Base-by-base conservation (phyloP, 1,140 invertebrate species). In the Idris sp. region DNA sequence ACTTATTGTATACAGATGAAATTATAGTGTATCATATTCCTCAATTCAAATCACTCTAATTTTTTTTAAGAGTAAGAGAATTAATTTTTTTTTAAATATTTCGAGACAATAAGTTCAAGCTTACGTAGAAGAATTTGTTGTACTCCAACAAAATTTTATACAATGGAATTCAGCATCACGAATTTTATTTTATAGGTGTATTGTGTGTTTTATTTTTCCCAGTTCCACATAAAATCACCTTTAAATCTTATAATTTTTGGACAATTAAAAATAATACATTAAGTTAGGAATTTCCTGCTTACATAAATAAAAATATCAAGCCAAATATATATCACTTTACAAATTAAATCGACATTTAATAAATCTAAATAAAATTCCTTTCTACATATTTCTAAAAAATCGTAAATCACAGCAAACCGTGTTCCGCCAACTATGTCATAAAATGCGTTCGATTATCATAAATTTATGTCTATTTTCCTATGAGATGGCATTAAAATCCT, bases 351-450 rank as follows among this genome's bases (percentile, higher is more conserved):
- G 53, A 68, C 64, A 25, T 68, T 68, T 68, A 58, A 68, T 51
- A 59, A 44, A 28, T n/a, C n/a, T 41, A 59, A 69, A 53, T 38
- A 59, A 59, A 51, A 69, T 53, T 43, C 25, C 48, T 61, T 71
- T 56, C 33, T 56, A 61, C 67, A 61, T 71, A 62, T 41, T 71
- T 71, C 41, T 62, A 62, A 49, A 49, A 71, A 71, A 46, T 56
- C 67, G 28, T 62, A 71, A 71, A 71, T 71, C 67, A 71, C 31
- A 41, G 56, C 48, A 54, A 71, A 61, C 48, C n/a, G 19, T 33
- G 40, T 62, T 38, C 19, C 48, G 33, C 53, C 48, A 13, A 56
- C n/a, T n/a, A 54, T 48, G 18, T 28, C 48, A 71, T 71, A 71
- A 71, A 71, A 48, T 44, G 40, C 40, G n/a, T 71, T 61, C 67